These are phyloP conservation scores for Macaca fascicularis DNA, from an alignment of 2,113 vertebrate species.

Conservation along the genomic window T2T-MFA8v1.1 NC_088375.1:32361501-32362000, in stretches of 20 bases:
- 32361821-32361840: not conserved
- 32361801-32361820: not conserved
- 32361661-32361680: not conserved
- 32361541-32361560: not conserved
- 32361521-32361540: not conserved
- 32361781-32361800: not conserved
- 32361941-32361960: too few relatives aligned
- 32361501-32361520: not conserved
- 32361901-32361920: not conserved
- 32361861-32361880: not conserved
- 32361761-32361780: not conserved
- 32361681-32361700: not conserved
- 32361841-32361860: not conserved
- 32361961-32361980: too few relatives aligned
- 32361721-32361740: not conserved
- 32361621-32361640: conserved; percentile 27
- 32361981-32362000: too few relatives aligned
- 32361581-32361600: not conserved
- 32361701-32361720: not conserved
- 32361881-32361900: not conserved
- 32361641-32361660: not conserved
- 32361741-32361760: not conserved
- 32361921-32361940: too few relatives aligned
- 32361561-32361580: not conserved
- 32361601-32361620: conserved; percentile 40